These are phyloP conservation scores for Eurosta solidaginis DNA, from an alignment of 1,140 invertebrate species.

Conservation along the genomic window DNA sequence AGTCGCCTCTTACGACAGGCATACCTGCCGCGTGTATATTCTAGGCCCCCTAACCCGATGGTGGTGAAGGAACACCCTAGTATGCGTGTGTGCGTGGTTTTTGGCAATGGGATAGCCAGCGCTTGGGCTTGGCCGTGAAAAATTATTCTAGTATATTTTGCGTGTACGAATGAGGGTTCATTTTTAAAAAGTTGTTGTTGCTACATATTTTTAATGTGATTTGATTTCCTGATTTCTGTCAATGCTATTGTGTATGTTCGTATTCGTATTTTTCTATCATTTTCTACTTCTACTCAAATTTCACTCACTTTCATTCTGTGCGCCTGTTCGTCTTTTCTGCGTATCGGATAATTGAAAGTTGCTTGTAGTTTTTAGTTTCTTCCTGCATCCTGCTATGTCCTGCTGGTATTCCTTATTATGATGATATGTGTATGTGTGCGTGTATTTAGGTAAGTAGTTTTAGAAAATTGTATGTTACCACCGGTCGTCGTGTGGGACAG, in stretches of 20 bases:
- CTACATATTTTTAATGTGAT: background rate
- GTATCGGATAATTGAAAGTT: slow-evolving; percentile 9
- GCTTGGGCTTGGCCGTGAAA: background rate
- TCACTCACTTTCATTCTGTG: background rate
- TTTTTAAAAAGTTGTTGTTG: background rate
- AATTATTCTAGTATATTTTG: background rate
- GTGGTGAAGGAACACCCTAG: no score
- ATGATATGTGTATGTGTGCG: background rate
- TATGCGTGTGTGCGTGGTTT: background rate
- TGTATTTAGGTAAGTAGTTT: background rate
- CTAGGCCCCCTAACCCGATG: no score
- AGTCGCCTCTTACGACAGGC: no score
- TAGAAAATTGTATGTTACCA: background rate
- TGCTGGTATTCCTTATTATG: background rate
- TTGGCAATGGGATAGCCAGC: background rate
- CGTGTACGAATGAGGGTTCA: background rate
- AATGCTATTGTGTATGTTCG: background rate
- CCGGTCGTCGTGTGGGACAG: slow-evolving; percentile 5
- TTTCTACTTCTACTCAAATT: background rate
- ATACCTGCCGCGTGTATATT: no score
- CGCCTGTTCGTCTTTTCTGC: background rate
- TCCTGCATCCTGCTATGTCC: background rate
- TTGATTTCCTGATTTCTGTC: background rate
- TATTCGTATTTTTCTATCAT: background rate
- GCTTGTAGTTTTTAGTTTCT: background rate